A percentile compares a stretch with the other conserved stretches of the same genome.
Conservation (phyloP, 2,113 vertebrate species). For the Rutilus rutilus region DNA sequence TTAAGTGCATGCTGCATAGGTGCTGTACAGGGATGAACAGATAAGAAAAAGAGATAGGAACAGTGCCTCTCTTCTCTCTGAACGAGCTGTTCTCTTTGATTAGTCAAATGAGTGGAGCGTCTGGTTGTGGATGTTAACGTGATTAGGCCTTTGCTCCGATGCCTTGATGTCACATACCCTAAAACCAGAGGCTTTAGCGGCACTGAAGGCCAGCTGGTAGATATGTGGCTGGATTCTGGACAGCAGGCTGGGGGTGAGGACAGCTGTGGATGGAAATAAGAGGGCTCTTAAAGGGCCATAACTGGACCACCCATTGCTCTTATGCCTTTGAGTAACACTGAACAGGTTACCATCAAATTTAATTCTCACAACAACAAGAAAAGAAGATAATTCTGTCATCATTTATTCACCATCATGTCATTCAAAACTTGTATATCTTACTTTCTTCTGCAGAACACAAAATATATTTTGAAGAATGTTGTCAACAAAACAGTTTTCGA, state of each 20-base stretch:
- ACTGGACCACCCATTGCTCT: slow-evolving; percentile 65
- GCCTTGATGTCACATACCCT: slow-evolving; percentile 80
- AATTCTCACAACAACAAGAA: background rate
- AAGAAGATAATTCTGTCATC: background rate
- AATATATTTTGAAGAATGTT: background rate
- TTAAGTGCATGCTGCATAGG: slow-evolving; percentile 21
- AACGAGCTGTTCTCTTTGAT: slow-evolving; percentile 67
- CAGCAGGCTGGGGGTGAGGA: slow-evolving; percentile 77
- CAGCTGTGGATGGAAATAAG: slow-evolving; percentile 37
- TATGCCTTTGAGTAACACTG: background rate
- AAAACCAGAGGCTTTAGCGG: slow-evolving; percentile 80
- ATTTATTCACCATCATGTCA: background rate
- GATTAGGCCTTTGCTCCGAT: slow-evolving; percentile 81
- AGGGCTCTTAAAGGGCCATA: slow-evolving; percentile 71
- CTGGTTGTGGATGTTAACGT: slow-evolving; percentile 68
- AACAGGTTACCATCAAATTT: slow-evolving; percentile 8
- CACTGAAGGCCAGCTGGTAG: slow-evolving; percentile 79
- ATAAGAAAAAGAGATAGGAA: slow-evolving; percentile 47
- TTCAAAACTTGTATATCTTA: background rate
- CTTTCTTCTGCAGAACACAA: background rate
- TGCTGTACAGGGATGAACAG: slow-evolving; percentile 49
- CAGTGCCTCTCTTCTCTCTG: slow-evolving; percentile 29
- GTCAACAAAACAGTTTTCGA: background rate
- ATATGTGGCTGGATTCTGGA: slow-evolving; percentile 73
- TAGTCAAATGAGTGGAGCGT: slow-evolving; percentile 62